Conservation (phyloP, 2,797 vertebrate genomes). For the Poeciliopsis infans region DNA sequence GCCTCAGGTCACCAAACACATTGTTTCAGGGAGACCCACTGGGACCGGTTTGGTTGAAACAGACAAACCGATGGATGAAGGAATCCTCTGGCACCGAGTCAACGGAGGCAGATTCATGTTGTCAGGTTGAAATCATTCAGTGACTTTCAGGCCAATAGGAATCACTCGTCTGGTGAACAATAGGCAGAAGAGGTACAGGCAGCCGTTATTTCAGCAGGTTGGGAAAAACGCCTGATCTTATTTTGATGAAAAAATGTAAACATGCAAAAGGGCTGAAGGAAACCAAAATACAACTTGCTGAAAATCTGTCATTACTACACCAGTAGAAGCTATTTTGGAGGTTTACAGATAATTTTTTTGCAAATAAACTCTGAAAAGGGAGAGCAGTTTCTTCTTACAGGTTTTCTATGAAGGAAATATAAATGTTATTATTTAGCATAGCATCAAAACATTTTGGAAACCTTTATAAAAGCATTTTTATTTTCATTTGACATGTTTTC, state of each 20-base stretch:
- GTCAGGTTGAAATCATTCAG: constrained; percentile 1
- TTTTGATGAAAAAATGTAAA: not conserved
- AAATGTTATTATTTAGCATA: not conserved
- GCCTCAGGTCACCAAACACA: constrained; percentile 33
- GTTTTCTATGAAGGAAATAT: not conserved
- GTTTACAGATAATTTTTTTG: not conserved
- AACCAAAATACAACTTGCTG: not conserved
- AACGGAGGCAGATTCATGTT: not conserved
- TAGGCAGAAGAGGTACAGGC: not conserved
- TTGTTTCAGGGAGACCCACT: constrained; percentile 46
- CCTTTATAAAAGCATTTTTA: not conserved
- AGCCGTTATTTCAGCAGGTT: not conserved
- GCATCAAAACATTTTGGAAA: not conserved
- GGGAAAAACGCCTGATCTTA: not conserved
- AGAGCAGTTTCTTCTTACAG: not conserved
- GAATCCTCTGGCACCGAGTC: constrained; percentile 1
- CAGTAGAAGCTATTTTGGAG: not conserved
- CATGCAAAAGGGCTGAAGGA: not conserved
- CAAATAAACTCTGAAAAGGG: not conserved
- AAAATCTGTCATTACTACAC: not conserved
- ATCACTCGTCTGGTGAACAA: not conserved
- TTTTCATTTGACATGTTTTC: not conserved
- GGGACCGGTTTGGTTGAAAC: constrained; percentile 24
- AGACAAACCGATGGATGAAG: constrained; percentile 24
- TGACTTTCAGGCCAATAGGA: constrained; percentile 9